Evolutionary conservation across 1,140 invertebrate species (phyloP), one percentile per base, ranked within the genome.

Genomic region (Chymomyza costata): DNA sequence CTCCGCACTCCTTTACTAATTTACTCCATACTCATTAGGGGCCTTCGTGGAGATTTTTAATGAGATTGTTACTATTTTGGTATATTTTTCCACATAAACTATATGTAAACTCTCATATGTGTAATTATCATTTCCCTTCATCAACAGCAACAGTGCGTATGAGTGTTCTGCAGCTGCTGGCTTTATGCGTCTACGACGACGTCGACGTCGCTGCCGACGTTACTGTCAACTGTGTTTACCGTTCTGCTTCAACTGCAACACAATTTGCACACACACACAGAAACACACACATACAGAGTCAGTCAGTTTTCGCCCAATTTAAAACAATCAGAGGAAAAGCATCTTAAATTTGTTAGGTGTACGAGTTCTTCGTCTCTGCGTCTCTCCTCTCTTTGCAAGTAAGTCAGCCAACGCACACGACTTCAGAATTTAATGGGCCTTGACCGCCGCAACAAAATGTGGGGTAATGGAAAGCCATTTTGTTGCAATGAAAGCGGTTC

Each of bases 31-130:
- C 71, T 80, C 63, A 80, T 80, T 65, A 65, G 56, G 50, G 45
- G 44, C 31, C 51, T 53, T 19, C 48, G 38, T 16, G 49, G 31
- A 58, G 64, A 68, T 71, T 64, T 67, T 71, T 67, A 82, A 84
- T 83, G 82, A 80, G 68, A 67, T 82, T 83, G 56, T 52, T 60
- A 58, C 81, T 84, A 84, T 84, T 83, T 83, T 78, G 62, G 81
- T 71, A 68, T 69, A 56, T 61, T 78, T 69, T 84, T 84, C 82
- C 82, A 69, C 65, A 63, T 67, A 84, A 84, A 60, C 21, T 25
- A 25, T 25, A 25, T 25, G 21, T 25, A 65, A 54, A n/a, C n/a
- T n/a, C n/a, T n/a, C n/a, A n/a, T n/a, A n/a, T n/a, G n/a, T 59
- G 63, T 65, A 68, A 74, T 83, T 74, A 74, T 69, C 58, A 70